These are phyloP conservation scores for Cynoglossus semilaevis DNA, from an alignment of 2,113 vertebrate species.

Conservation along the genomic window DNA sequence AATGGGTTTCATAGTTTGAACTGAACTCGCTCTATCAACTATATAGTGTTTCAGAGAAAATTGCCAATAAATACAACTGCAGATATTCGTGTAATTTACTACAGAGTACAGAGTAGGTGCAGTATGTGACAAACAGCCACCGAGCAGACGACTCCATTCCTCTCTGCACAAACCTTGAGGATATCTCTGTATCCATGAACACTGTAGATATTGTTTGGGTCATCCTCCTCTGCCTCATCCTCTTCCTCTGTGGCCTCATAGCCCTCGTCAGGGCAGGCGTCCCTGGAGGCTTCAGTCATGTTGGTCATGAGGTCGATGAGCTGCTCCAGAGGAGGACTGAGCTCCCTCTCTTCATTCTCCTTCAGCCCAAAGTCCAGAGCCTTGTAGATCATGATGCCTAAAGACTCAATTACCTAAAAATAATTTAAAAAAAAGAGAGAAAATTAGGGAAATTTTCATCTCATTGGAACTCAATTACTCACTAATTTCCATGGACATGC, in stretches of 20 bases:
- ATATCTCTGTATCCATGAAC: slow-evolving; percentile 86
- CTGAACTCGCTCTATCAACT: too few species aligned
- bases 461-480: not conserved
- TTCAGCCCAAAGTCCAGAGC: slow-evolving; percentile 96
- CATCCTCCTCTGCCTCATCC: slow-evolving; percentile 73
- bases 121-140: not conserved
- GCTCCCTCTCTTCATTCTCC: slow-evolving; percentile 93
- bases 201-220: slow-evolving; percentile 61
- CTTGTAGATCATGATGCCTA: slow-evolving; percentile 98
- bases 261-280: slow-evolving; percentile 86
- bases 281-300: slow-evolving; percentile 77
- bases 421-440: slow-evolving; percentile 21
- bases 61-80: not conserved
- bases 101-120: not conserved
- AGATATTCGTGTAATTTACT: not conserved
- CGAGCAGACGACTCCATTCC: not conserved
- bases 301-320: slow-evolving; percentile 97
- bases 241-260: slow-evolving; percentile 93
- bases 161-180: slow-evolving; percentile 83
- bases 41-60: too few species aligned
- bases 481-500: not conserved
- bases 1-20: too few species aligned
- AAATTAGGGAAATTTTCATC: not conserved
- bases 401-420: slow-evolving; percentile 91
- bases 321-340: slow-evolving; percentile 92